phyloP scores from a whole-genome alignment of 2,113 vertebrate genomes.

The Coptodon bakossiorum region DNA sequence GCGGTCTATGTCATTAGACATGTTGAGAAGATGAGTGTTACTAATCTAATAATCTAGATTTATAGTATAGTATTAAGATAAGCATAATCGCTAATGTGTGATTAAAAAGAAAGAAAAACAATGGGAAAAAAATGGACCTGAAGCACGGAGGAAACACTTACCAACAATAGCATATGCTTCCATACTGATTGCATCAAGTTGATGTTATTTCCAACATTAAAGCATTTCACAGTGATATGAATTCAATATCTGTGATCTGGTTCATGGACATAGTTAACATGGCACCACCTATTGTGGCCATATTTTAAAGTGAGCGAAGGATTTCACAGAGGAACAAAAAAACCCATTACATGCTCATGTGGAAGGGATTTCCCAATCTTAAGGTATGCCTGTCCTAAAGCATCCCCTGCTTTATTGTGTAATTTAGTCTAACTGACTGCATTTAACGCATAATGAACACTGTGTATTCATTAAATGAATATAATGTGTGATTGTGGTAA shows the following conservation, averaged over 20 bases:
- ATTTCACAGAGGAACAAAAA: background rate
- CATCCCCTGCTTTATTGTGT: accelerated
- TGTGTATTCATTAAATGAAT: background rate
- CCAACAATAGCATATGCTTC: background rate
- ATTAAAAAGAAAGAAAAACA: background rate
- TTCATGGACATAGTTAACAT: background rate
- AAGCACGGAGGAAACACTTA: background rate
- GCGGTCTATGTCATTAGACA: background rate
- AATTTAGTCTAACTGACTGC: background rate
- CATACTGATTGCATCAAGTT: background rate
- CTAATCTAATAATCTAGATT: background rate
- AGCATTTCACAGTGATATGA: background rate
- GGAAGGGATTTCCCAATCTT: accelerated
- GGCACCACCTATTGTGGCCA: background rate
- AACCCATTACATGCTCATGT: background rate
- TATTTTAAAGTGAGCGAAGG: accelerated
- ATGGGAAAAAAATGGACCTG: accelerated
- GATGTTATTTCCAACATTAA: background rate
- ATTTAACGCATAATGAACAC: background rate
- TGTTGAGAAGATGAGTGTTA: background rate
- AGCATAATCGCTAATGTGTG: background rate
- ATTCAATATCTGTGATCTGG: background rate
- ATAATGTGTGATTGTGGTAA: background rate
- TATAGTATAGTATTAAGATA: background rate
- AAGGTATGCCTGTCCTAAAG: background rate